Base-by-base conservation (phyloP, 2,113 vertebrate species). In the Lagenorhynchus albirostris region DNA sequence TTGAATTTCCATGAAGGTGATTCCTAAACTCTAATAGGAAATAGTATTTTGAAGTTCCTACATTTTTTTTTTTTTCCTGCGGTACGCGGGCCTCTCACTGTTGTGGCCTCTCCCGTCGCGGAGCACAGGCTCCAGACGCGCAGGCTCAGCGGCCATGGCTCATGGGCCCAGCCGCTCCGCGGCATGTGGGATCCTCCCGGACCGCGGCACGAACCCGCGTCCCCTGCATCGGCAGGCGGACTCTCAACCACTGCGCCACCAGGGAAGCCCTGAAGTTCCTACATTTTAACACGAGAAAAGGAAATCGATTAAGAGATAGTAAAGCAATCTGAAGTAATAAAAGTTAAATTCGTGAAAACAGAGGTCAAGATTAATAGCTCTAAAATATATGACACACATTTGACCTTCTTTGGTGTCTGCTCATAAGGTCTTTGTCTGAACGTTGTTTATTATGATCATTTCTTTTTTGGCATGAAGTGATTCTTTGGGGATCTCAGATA, bases 1-100 rank as follows among this genome's bases (percentile, higher is more conserved):
- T 81, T 82, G 76, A 14, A 44, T 96, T 97, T 97, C 93, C 94
- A 74, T 96, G 97, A 98, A 92, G 73, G 77, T 87, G 3, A 38
- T 47, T 95, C 44, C 17, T 53, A 80, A 82, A 96, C 36, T 93
- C 18, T 82, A 74, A 2, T 89, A 15, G 62, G 84, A 98, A 96
- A 29, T n/a, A 86, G 53, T 86, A 36, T 97, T 97, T 87, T 38
- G 65, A 94, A 80, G 77, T n/a, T 89, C 21, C 76, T 95, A 96
- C 80, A 92, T 60, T 94, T 58, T 47, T 47, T 44, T 47, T 44
- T 47, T 47, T 47, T 47, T 44, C 44, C 44, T 47, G 44, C 44
- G 9, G 9, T 2, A 47, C 44, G 44, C 44, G 2, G 44, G 44
- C 44, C 44, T 47, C 44, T 47, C 44, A 47, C 44, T 47, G 44